These are phyloP conservation scores for Lagenorhynchus albirostris DNA, from an alignment of 2,113 vertebrate species.

Conservation along the genomic window DNA sequence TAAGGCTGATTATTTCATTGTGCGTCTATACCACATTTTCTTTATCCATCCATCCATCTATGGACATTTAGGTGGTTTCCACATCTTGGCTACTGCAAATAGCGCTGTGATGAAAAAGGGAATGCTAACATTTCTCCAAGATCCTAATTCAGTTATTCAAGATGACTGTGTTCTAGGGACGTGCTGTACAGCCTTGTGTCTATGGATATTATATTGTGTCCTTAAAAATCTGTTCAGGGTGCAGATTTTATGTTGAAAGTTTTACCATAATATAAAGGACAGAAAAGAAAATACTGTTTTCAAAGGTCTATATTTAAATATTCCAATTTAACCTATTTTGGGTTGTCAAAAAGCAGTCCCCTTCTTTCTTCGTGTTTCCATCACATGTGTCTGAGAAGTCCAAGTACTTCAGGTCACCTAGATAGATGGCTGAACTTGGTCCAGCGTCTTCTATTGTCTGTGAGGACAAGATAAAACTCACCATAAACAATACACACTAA, in stretches of 20 bases:
- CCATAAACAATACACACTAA: fast-evolving
- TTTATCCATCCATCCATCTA: neutral
- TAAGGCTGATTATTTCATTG: neutral
- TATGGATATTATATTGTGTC: fast-evolving
- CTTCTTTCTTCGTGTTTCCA: too few species aligned
- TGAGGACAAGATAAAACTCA: neutral
- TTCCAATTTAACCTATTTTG: neutral
- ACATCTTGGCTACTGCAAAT: neutral
- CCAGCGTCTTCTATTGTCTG: neutral
- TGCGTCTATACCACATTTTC: neutral
- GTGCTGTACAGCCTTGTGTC: neutral
- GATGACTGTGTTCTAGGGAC: fast-evolving
- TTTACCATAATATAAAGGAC: too few species aligned
- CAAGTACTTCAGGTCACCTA: neutral
- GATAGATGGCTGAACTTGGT: neutral
- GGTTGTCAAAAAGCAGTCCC: neutral
- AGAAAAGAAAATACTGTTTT: neutral
- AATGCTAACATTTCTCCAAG: neutral
- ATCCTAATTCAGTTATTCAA: neutral
- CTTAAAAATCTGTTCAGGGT: neutral
- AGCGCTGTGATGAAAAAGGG: neutral
- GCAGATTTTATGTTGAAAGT: too few species aligned
- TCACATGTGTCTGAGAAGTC: neutral
- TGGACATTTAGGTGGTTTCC: neutral
- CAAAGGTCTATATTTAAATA: neutral